phyloP scores from a whole-genome alignment of 2,888 invertebrate genomes.

The Hirudinaria manillensis region DNA sequence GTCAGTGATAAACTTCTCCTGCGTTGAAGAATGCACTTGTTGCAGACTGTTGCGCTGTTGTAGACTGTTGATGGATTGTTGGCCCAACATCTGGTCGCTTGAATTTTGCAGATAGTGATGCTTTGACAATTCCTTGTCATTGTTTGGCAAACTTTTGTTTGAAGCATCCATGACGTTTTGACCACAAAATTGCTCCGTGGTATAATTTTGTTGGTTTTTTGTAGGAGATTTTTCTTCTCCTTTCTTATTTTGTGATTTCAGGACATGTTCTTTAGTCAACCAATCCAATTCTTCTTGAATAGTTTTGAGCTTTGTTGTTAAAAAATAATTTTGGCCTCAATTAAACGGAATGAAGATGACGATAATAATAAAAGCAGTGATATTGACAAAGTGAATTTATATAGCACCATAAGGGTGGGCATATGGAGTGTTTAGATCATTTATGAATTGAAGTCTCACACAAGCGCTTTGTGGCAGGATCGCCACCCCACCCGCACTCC shows the following conservation, averaged over 20 bases:
- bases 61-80: neutral
- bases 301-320: constrained; percentile 71
- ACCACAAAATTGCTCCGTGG: neutral
- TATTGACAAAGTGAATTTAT: too few relatives aligned
- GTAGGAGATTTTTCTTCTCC: constrained; percentile 59
- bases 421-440: too few relatives aligned
- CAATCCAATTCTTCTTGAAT: constrained; percentile 72
- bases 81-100: constrained; percentile 1
- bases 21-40: too few relatives aligned
- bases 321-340: too few relatives aligned
- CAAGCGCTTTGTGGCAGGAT: too few relatives aligned
- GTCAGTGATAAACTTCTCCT: constrained; percentile 61
- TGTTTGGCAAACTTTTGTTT: constrained; percentile 5
- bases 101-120: constrained; percentile 1
- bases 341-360: too few relatives aligned
- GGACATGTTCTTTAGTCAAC: constrained; percentile 41
- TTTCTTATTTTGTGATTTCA: constrained; percentile 40
- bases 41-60: neutral
- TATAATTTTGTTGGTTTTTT: neutral
- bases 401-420: too few relatives aligned
- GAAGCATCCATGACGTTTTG: neutral
- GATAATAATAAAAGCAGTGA: too few relatives aligned
- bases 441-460: too few relatives aligned
- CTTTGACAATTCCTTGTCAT: constrained; percentile 5
- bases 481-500: too few relatives aligned